Conservation (phyloP, 2,797 vertebrate genomes). For the Meriones psammophilus region DNA sequence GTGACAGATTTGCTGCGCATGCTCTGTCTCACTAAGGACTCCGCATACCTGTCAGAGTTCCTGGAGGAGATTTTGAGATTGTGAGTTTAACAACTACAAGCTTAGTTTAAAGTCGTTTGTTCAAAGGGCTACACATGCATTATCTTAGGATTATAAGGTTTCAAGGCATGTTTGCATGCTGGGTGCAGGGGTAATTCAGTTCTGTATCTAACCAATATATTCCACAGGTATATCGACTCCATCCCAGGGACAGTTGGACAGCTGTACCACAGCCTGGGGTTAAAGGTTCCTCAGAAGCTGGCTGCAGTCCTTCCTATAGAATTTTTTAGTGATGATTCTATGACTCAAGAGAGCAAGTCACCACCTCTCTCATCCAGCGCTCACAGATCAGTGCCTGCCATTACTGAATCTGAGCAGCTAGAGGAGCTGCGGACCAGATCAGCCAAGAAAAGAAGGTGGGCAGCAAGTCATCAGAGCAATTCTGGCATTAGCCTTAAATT, state of each 20-base stretch:
- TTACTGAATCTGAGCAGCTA: conserved; percentile 88
- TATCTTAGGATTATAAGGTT: background rate
- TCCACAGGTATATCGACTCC: conserved; percentile 91
- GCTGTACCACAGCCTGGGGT: conserved; percentile 95
- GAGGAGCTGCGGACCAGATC: conserved; percentile 94
- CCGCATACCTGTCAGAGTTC: conserved; percentile 92
- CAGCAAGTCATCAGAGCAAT: background rate
- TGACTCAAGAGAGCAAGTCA: conserved; percentile 91
- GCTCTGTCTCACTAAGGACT: conserved; percentile 94
- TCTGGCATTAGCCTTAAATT: background rate
- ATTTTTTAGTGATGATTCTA: conserved; percentile 96
- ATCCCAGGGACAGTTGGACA: conserved; percentile 93
- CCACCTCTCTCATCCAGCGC: conserved; percentile 87
- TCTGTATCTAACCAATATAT: background rate
- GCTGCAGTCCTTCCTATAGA: conserved; percentile 93
- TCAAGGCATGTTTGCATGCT: background rate
- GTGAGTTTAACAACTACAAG: conserved; percentile 88
- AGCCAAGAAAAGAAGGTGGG: conserved; percentile 92
- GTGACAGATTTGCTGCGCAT: conserved; percentile 94
- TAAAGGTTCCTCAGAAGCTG: conserved; percentile 93
- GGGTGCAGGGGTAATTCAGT: background rate
- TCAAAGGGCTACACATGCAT: background rate
- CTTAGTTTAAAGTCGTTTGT: background rate
- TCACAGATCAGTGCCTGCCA: conserved; percentile 77
- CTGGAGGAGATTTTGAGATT: conserved; percentile 92